A percentile compares a stretch with the other conserved stretches of the same genome.
Conservation (phyloP, 2,113 vertebrate genomes). For the Eptatretus burgeri region DNA sequence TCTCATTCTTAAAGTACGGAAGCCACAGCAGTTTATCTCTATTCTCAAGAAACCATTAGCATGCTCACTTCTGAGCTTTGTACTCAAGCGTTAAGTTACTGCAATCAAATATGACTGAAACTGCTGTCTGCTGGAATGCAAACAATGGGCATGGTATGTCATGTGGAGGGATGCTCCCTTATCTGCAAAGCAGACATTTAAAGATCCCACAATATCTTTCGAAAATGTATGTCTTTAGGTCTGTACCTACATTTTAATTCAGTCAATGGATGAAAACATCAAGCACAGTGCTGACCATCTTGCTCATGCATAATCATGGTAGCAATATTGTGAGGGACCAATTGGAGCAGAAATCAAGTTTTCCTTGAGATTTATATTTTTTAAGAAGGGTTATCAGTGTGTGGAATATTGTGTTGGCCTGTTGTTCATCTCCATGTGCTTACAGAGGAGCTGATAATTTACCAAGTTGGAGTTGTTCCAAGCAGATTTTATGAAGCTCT, state of each 20-base stretch:
- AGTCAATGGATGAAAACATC: neutral
- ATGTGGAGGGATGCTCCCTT: too few relatives aligned
- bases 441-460: constrained; percentile 68
- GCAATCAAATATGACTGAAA: too few relatives aligned
- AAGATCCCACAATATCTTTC: too few relatives aligned
- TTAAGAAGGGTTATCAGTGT: neutral
- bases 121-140: too few relatives aligned
- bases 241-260: neutral
- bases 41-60: too few relatives aligned
- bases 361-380: neutral
- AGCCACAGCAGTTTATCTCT: too few relatives aligned
- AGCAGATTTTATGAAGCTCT: constrained; percentile 64
- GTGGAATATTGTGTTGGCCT: accelerated
- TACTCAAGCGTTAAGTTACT: too few relatives aligned
- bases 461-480: constrained; percentile 66
- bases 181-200: neutral
- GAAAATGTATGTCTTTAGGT: constrained; percentile 7
- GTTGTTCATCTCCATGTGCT: constrained; percentile 5
- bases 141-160: too few relatives aligned
- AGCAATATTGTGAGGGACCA: neutral
- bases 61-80: too few relatives aligned
- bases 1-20: too few relatives aligned
- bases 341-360: neutral
- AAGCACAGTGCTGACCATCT: neutral
- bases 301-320: neutral